Base-by-base conservation (phyloP, 2,797 vertebrate genomes). In the Malurus splendens region DNA sequence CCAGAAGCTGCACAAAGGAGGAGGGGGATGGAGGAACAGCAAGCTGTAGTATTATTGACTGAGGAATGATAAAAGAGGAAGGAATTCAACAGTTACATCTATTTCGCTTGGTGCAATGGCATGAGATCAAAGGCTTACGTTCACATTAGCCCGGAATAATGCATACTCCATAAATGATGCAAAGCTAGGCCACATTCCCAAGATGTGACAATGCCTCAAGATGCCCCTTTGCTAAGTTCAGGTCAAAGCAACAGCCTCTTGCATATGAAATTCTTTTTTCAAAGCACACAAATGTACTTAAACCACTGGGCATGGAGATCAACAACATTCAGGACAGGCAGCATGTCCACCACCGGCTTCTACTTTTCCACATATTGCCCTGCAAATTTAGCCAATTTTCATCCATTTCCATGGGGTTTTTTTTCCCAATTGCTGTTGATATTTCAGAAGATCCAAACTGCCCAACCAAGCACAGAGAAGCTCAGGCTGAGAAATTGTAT, bases 131-230 rank as follows among this genome's bases (percentile, higher is more conserved):
- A 96, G 96, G 94, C 96, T 96, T 95, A 96, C 74, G 86, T 95
- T 94, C 94, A 96, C 96, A 97, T 96, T 97, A 95, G 96, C 96
- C 95, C 92, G 95, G 96, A 97, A 97, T 96, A 96, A 96, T 96
- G 96, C 95, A 95, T 91, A 94, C 87, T 94, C 71, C 86, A 95
- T 92, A 95, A 96, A 96, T 90, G 96, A 96, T 95, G 95, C 95
- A 96, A 95, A 95, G 91, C 93, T 93, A 96, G 84, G 93, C 92
- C 93, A 94, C 92, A 91, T 94, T 96, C 93, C 90, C 93, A 95
- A 95, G 95, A 95, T 87, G 81, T 92, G 90, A 95, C 95, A 94
- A 94, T 95, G 90, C 92, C 87, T 92, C 76, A 90, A 77, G 91
- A 95, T 95, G 96, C 89, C 92, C 94, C 80, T 94, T 84, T 93